Evolutionary conservation across 2,888 invertebrate genomes (phyloP).

Genomic region (Mythimna lalbum): DNA sequence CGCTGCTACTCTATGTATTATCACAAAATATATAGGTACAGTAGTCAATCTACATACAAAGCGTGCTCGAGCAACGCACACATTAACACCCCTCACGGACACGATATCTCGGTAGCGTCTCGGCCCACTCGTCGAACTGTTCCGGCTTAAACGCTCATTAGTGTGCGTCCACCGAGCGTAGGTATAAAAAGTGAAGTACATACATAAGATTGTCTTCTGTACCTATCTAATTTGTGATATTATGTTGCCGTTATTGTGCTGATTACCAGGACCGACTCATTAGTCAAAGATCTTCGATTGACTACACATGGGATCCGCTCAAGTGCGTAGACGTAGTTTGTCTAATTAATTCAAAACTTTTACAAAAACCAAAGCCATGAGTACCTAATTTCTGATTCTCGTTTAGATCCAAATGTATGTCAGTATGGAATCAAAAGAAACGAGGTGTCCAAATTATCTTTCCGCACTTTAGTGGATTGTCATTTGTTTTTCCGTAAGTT

Average conservation of each 20-base stretch:
- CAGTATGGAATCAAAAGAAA: conserved; percentile 5
- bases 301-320: background rate
- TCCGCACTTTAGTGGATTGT: conserved; percentile 25
- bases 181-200: no score
- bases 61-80: no score
- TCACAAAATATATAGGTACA: no score
- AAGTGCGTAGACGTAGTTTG: conserved; percentile 35
- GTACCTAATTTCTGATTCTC: conserved; percentile 10
- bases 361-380: conserved; percentile 37
- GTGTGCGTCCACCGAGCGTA: no score
- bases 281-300: background rate
- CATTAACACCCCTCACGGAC: no score
- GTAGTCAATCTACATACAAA: no score
- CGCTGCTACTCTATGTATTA: conserved; percentile 33
- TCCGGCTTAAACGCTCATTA: no score
- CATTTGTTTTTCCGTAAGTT: background rate
- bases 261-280: conserved; percentile 1
- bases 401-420: background rate
- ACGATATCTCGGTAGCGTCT: no score
- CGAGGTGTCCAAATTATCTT: conserved; percentile 30
- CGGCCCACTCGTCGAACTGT: no score
- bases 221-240: no score
- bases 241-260: conserved; percentile 44
- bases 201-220: no score
- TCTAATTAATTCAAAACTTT: conserved; percentile 9